Evolutionary conservation across 2,113 vertebrate species (phyloP).

Genomic region (Anas platyrhynchos): DNA sequence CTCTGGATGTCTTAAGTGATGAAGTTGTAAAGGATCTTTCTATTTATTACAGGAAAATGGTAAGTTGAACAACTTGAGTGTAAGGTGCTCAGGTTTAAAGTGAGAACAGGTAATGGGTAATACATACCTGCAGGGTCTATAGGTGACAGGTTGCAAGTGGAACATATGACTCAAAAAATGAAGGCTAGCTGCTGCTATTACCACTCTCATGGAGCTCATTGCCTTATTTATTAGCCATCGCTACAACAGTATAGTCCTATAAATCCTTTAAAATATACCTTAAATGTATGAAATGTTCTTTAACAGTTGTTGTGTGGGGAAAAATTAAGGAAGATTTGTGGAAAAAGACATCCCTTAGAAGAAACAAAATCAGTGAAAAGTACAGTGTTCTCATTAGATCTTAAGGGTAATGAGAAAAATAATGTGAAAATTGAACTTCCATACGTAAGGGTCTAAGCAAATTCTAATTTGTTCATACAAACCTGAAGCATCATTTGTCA

Average conservation of each 20-base stretch:
- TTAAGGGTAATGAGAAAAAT: neutral
- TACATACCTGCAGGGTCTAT: neutral
- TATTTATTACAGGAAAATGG: slow-evolving; percentile 89
- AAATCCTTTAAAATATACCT: neutral
- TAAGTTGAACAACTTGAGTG: slow-evolving; percentile 66
- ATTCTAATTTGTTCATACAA: neutral
- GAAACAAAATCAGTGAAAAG: neutral
- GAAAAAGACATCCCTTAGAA: neutral
- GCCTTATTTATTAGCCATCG: neutral
- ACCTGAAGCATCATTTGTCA: neutral
- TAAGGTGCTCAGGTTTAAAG: neutral
- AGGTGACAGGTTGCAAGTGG: neutral
- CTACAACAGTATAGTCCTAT: neutral
- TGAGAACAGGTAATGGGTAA: neutral
- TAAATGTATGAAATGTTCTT: neutral
- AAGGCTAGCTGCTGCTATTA: neutral
- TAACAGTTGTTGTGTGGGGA: neutral
- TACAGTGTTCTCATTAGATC: neutral
- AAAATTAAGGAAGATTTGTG: neutral
- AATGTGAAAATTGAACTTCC: neutral
- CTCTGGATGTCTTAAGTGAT: slow-evolving; percentile 92
- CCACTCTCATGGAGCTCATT: neutral
- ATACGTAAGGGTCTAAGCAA: neutral
- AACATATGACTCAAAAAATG: neutral
- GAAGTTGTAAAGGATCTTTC: slow-evolving; percentile 91